Conservation (phyloP, 2,888 invertebrate genomes). For the Eretmocerus hayati region DNA sequence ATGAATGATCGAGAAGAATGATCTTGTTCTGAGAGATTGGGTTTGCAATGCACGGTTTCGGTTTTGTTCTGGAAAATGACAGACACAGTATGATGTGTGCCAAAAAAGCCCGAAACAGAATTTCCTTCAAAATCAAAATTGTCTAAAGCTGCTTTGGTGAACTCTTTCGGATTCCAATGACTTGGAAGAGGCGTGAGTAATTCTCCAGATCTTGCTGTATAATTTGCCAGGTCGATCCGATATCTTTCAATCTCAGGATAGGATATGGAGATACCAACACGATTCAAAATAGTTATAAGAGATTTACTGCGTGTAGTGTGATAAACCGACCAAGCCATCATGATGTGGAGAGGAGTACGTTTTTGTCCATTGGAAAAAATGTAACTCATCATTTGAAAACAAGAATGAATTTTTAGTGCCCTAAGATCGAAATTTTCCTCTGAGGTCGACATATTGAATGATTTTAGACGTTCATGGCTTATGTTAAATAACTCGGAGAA, state of each 20-base stretch:
- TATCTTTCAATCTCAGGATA: not conserved
- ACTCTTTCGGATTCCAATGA: not conserved
- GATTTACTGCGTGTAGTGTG: constrained; percentile 8
- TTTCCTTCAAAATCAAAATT: not conserved
- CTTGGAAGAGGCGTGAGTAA: not conserved
- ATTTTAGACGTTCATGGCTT: not conserved
- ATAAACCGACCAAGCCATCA: constrained; percentile 11
- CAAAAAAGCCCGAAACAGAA: not conserved
- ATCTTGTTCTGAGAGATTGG: too few relatives aligned
- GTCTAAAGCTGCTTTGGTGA: not conserved
- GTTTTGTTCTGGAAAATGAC: not conserved
- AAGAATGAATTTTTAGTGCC: not conserved
- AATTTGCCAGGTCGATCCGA: not conserved
- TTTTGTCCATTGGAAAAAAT: not conserved
- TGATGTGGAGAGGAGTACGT: constrained; percentile 17
- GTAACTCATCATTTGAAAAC: not conserved
- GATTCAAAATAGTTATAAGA: constrained; percentile 9
- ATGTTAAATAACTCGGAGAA: constrained; percentile 2
- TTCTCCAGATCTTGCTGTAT: not conserved
- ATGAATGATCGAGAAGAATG: not conserved
- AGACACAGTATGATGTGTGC: not conserved
- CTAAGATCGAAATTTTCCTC: not conserved
- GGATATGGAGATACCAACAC: constrained; percentile 9
- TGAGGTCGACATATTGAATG: not conserved
- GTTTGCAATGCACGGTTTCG: too few relatives aligned